Evolutionary conservation across 1,140 invertebrate species (phyloP), one percentile per base, ranked within the genome.

Genomic region (Trachymyrmex cornetzi): DNA sequence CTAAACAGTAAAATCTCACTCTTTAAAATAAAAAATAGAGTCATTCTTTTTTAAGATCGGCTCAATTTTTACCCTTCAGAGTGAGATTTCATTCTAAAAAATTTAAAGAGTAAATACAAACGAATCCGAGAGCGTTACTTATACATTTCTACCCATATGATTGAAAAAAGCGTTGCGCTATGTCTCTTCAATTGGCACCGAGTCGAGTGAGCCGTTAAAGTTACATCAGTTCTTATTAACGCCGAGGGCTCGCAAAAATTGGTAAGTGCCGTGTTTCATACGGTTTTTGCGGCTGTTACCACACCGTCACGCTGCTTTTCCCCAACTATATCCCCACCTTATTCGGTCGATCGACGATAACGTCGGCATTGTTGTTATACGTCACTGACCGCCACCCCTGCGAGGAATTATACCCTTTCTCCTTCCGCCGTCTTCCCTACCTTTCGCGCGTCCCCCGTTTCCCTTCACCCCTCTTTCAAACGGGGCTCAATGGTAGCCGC

Each of bases 401-500:
- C 80, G n/a, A 50, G 27, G 14, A 82, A 82, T 72, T 71, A 24
- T 16, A 82, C 69, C 34, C 34, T 61, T 12, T 48, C 67, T 59
- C n/a, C 27, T 14, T 0, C 55, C 24, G 34, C n/a, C 30, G n/a
- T 81, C n/a, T 27, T 27, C n/a, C 38, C 80, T 24, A 61, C 80
- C 53, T 72, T 30, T n/a, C 12, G 7, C 11, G 38, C 44, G 19
- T 1, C 22, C n/a, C 50, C 24, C 27, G n/a, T 14, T 14, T 7
- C 19, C 5, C 38, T 11, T 5, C 48, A 1, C 14, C 16, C 14
- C 61, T 19, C 1, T 38, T 27, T 34, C 48, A 0, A 16, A 82
- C 38, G 24, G 2, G 48, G 69, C 80, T 84, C 80, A 84, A 75
- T 84, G 80, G 69, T 84, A 84, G 55, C 67, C 80, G 55, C 67